Conservation (phyloP, 1,140 invertebrate genomes). For the Hylyphantes graminicola region DNA sequence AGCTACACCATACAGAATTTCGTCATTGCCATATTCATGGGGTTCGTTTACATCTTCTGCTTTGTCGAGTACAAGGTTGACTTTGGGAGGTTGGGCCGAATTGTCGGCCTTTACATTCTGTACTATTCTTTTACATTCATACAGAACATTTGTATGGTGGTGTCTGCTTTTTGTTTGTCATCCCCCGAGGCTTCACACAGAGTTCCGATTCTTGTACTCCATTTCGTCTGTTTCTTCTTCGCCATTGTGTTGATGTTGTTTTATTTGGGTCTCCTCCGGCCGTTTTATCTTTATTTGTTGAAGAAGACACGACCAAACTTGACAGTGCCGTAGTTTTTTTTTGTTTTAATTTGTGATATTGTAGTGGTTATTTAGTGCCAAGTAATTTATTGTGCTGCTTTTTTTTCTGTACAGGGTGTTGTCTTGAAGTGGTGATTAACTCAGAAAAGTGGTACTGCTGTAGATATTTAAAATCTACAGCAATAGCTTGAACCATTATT, state of each 20-base stretch:
- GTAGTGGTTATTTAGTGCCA: conserved; percentile 31
- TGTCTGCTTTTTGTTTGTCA: conserved; percentile 51
- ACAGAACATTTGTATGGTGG: conserved; percentile 54
- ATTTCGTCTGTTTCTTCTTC: conserved; percentile 61
- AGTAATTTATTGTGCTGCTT: conserved; percentile 22
- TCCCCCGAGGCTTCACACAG: conserved; percentile 29
- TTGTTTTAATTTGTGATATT: conserved; percentile 41
- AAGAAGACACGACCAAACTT: conserved; percentile 2
- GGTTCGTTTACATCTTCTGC: conserved; percentile 57
- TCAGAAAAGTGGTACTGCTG: not conserved
- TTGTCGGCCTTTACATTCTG: conserved; percentile 46
- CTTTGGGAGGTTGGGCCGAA: conserved; percentile 46
- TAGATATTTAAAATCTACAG: not conserved
- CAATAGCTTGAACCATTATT: too few species aligned
- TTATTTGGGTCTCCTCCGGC: conserved; percentile 57
- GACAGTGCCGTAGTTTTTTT: conserved; percentile 8
- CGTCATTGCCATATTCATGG: conserved; percentile 51
- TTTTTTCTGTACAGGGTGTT: conserved; percentile 1
- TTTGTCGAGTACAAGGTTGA: conserved; percentile 60
- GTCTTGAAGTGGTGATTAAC: not conserved
- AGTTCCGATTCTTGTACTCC: conserved; percentile 50
- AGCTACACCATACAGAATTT: conserved; percentile 24
- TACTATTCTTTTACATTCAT: conserved; percentile 57
- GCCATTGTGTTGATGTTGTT: conserved; percentile 62
- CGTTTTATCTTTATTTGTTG: conserved; percentile 51